phyloP scores from a whole-genome alignment of 2,888 invertebrate genomes.

The Allygus modestus region DNA sequence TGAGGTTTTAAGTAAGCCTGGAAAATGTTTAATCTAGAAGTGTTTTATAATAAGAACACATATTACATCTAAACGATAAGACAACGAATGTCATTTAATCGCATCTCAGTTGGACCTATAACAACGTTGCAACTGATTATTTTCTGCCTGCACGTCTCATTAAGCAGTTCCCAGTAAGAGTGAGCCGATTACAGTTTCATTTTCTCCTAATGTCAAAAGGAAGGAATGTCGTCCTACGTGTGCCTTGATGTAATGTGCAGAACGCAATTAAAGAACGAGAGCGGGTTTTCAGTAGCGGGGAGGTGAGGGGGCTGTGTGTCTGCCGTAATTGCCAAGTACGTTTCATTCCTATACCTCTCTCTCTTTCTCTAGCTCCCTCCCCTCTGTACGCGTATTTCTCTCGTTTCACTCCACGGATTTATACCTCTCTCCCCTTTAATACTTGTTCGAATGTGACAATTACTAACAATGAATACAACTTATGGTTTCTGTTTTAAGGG shows the following conservation, averaged over 20 bases:
- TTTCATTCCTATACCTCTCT: constrained; percentile 27
- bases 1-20: no score
- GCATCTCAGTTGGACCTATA: no score
- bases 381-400: background rate
- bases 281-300: constrained; percentile 31
- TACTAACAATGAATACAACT: no score
- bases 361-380: background rate
- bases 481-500: no score
- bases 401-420: background rate
- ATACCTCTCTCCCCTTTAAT: background rate
- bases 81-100: no score
- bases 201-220: constrained; percentile 9
- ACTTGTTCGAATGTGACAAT: no score
- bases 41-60: no score
- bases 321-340: constrained; percentile 11
- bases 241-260: background rate
- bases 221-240: constrained; percentile 10
- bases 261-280: constrained; percentile 33
- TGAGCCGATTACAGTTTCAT: constrained; percentile 17
- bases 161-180: background rate
- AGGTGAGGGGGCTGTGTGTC: background rate
- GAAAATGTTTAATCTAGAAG: no score
- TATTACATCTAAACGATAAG: no score
- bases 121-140: background rate
- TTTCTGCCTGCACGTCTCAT: background rate